These are phyloP conservation scores for Takifugu ocellatus DNA, from an alignment of 2,797 vertebrate species.

Conservation along the genomic window DNA sequence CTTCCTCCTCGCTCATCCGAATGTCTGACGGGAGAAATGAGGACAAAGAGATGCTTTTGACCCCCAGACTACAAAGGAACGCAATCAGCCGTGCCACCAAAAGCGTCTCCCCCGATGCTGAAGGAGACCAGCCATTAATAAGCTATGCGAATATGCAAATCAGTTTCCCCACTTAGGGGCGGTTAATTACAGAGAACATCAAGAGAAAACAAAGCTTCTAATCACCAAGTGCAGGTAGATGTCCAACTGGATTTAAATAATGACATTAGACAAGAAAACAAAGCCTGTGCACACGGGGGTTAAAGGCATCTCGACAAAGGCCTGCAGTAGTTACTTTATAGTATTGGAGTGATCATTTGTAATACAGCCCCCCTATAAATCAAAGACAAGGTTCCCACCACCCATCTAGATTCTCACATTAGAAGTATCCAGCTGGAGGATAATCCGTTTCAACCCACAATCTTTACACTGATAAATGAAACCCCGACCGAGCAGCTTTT, in stretches of 20 bases:
- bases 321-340: not conserved
- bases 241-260: not conserved
- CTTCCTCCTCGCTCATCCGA: conserved; percentile 35
- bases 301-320: conserved; percentile 7
- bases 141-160: conserved; percentile 56
- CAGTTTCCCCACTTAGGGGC: conserved; percentile 38
- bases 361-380: conserved; percentile 7
- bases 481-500: too few relatives aligned
- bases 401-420: not conserved
- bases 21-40: conserved; percentile 17
- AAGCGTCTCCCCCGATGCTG: conserved; percentile 24
- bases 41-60: conserved; percentile 14
- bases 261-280: not conserved
- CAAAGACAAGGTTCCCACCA: not conserved
- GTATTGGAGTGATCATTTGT: not conserved
- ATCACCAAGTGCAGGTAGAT: conserved; percentile 32
- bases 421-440: conserved; percentile 6
- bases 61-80: conserved; percentile 7
- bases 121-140: conserved; percentile 19
- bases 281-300: conserved; percentile 11
- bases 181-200: conserved; percentile 58
- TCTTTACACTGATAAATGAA: too few relatives aligned
- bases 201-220: conserved; percentile 42
- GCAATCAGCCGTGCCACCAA: conserved; percentile 22
- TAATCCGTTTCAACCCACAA: too few relatives aligned